Evolutionary conservation across 2,888 invertebrate species (phyloP), one percentile per base, ranked within the genome.

Genomic region (Listrodromus nycthemerus): DNA sequence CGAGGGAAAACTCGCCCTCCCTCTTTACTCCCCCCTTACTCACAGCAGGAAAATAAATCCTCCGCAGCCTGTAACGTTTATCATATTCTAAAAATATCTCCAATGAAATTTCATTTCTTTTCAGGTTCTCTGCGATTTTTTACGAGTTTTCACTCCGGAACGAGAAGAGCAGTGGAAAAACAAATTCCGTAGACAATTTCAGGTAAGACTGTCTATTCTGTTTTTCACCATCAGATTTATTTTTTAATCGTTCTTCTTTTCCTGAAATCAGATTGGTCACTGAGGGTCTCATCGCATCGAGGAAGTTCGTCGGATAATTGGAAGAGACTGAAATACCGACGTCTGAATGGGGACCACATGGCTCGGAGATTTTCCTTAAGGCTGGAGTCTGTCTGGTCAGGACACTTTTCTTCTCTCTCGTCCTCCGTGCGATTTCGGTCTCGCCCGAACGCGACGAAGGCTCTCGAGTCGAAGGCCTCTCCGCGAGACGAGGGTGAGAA

Each of bases 401-500:
- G 58, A 58, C 58, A 58, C 58, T 30, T 58, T 16, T 24, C 16
- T 27, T 16, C 16, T 58, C n/a, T 58, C 27, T 58, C 58, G 58
- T 58, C 27, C 58, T 27, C 58, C 16, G 58, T 58, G 58, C 58
- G 7, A 58, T 58, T 58, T 58, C 27, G 58, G 58, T 16, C 58
- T 27, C 58, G 58, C 80, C 75, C 48, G 69, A 63, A 58, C 24
- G 30, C 58, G 58, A 58, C 58, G 58, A 58, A 30, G 58, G 58
- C 58, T 58, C 50, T 71, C 71, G 27, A 33, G 48, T 77, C 52
- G 58, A 58, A 58, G 58, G 58, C 58, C 58, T 58, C 50, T 50
- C 27, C 13, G 58, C 58, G 58, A 80, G 65, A 82, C 85, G 75
- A 87, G 89, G 86, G 87, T 70, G 86, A 85, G 87, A 87, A 89